These are phyloP conservation scores for Planiliza haematocheilus DNA, from an alignment of 2,113 vertebrate genomes.

Conservation along the genomic window DNA sequence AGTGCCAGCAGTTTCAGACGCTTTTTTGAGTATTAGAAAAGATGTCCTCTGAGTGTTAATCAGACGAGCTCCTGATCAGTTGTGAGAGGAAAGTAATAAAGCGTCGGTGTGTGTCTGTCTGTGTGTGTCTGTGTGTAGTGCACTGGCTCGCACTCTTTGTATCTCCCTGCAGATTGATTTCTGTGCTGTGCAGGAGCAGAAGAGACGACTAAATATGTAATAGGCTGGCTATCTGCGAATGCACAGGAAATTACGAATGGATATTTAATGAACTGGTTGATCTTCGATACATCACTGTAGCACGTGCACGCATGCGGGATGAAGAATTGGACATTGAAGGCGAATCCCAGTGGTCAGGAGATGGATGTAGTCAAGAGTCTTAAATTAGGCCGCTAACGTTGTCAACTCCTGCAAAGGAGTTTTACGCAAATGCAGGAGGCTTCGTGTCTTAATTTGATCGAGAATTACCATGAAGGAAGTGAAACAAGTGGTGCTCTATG, in stretches of 20 bases:
- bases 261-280: constrained; percentile 75
- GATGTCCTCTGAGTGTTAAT: constrained; percentile 37
- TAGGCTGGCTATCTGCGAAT: constrained; percentile 54
- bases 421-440: constrained; percentile 19
- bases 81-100: constrained; percentile 50
- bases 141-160: constrained; percentile 33
- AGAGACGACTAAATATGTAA: constrained; percentile 68
- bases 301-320: constrained; percentile 48
- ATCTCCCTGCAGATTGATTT: constrained; percentile 50
- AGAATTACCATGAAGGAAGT: constrained; percentile 20
- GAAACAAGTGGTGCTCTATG: background rate
- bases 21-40: constrained; percentile 38
- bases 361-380: constrained; percentile 26
- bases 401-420: constrained; percentile 27
- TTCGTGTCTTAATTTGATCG: constrained; percentile 22
- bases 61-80: constrained; percentile 46
- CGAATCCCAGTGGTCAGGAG: constrained; percentile 48
- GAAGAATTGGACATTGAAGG: constrained; percentile 28
- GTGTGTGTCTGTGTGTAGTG: constrained; percentile 15
- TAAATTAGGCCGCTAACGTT: constrained; percentile 48
- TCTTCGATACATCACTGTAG: constrained; percentile 59
- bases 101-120: background rate
- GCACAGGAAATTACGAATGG: constrained; percentile 71
- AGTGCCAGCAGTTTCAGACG: constrained; percentile 17
- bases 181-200: constrained; percentile 34